Base-by-base conservation (phyloP, 2,888 invertebrate genomes). In the Eupeodes luniger region DNA sequence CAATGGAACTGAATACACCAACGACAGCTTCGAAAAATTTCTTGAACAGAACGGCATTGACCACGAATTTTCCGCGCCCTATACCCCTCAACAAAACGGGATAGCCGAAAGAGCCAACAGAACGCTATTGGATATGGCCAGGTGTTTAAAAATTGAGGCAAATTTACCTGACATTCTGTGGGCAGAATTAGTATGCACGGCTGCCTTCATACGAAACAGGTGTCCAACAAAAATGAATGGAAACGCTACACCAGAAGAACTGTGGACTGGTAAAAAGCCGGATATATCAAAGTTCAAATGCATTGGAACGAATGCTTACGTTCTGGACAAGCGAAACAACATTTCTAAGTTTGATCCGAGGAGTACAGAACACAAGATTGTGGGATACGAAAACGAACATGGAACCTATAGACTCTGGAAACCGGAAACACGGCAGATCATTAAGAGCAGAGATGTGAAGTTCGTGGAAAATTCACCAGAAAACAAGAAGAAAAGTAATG, bases 401-500 rank as follows among this genome's bases (percentile, higher is more conserved):
- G 53, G 12, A 9, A 44, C 40, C 49, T 12, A 49, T 12, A 12
- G 49, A 11, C 5, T 49, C 5, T 49, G 44, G 44, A 44, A 44
- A 49, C 14, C 49, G 10, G 49, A 12, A 49, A 49, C 14, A 49
- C 12, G 49, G 9, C 27, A 55, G 0, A 47, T 77, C 6, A 51
- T 62, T 1, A 69, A 72, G 40, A 83, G 82, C 27, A 70, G 87
- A 34, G 83, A 83, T 53, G 74, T 74, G 16, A 49, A 36, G 9
- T 81, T 81, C 12, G 10, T 51, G 12, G 49, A 49, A 49, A 14
- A 49, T 12, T 4, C 14, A 49, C 49, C 49, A 5, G 14, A 14
- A 12, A 6, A 49, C 5, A 14, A 5, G 12, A 49, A 14, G 3
- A 49, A 47, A 14, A 14, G 0, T 14, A 14, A 49, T 5, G 49